Evolutionary conservation across 1,140 invertebrate species (phyloP), one percentile per base, ranked within the genome.

Genomic region (Orius insidiosus): DNA sequence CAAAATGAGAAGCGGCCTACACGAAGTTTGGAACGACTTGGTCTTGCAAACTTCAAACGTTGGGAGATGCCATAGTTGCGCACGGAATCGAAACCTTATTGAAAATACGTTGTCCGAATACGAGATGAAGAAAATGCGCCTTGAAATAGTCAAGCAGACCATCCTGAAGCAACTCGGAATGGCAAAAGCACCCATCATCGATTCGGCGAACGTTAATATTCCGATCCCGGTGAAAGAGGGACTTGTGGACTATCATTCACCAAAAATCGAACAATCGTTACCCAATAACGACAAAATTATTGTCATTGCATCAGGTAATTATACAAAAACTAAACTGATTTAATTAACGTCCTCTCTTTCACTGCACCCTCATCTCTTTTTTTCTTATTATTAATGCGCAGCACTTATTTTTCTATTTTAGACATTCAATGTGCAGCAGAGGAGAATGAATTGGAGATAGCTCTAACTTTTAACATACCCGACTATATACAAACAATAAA

Each of bases 141-240:
- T 47, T 15, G 39, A 47, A 33, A 38, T 38, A 10, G 18, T 35
- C 8, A 47, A 47, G 18, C 46, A 47, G 37, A 34, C 36, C 11
- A 47, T 47, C 31, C 15, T 47, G 37, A 47, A 35, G 10, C 39
- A 41, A 34, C 38, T 47, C 1, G 46, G 46, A 15, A 13, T 47
- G 30, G 24, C 36, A 9, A 16, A 19, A 19, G 14, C 46, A 5
- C 46, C 46, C 30, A 30, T 13, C 5, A 5, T 34, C 11, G 24
- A 14, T 6, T 11, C 24, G 1, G 14, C 36, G 4, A 40, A 16
- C 19, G 31, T 13, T 2, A 30, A n/a, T 9, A 6, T 47, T 14
- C 46, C 46, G 5, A 18, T 31, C 7, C 46, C 46, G 1, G 40
- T 47, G 9, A 33, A 10, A 8, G 39, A 30, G 14, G 46, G 46